Percentiles rank a stretch among this genome's conserved stretches.
Evolutionary conservation across 2,797 vertebrate species (phyloP).

Genomic region (Selene dorsalis): DNA sequence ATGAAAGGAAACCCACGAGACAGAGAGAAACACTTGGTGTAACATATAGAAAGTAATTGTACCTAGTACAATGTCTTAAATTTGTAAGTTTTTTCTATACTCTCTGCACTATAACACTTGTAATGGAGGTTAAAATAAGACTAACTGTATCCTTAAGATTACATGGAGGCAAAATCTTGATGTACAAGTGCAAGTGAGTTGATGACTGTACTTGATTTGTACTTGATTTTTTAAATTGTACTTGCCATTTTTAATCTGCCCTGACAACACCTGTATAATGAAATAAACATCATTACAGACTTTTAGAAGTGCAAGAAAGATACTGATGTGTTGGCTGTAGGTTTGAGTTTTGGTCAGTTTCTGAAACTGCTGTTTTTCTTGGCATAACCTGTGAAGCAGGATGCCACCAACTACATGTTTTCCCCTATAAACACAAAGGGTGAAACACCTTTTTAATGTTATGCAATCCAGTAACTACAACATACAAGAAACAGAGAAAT

Average conservation of each 20-base stretch:
- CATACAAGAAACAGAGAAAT: slow-evolving; percentile 14
- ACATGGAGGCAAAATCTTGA: not conserved
- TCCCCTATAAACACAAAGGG: fast-evolving
- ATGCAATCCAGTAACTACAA: not conserved
- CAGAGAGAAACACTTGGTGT: slow-evolving; percentile 39
- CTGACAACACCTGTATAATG: not conserved
- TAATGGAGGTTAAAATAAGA: slow-evolving; percentile 13
- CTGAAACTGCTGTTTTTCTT: not conserved
- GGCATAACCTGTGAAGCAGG: not conserved
- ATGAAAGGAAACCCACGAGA: slow-evolving; percentile 73
- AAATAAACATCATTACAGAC: not conserved
- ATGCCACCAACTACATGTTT: not conserved
- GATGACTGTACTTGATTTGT: too few relatives aligned
- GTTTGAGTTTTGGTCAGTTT: not conserved
- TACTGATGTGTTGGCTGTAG: not conserved
- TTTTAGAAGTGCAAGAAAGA: slow-evolving; percentile 1
- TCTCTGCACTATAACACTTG: not conserved
- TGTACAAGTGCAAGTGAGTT: not conserved
- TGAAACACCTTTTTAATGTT: not conserved
- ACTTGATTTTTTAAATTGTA: not conserved
- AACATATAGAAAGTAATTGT: slow-evolving; percentile 46
- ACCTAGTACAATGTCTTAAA: slow-evolving; percentile 33
- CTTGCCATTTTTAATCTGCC: not conserved
- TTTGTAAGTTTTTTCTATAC: slow-evolving; percentile 21
- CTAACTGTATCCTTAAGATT: not conserved